Percentiles rank a stretch among this genome's conserved stretches.
Conservation (phyloP, 2,797 vertebrate species). For the Dromococcyx pavoninus region DNA sequence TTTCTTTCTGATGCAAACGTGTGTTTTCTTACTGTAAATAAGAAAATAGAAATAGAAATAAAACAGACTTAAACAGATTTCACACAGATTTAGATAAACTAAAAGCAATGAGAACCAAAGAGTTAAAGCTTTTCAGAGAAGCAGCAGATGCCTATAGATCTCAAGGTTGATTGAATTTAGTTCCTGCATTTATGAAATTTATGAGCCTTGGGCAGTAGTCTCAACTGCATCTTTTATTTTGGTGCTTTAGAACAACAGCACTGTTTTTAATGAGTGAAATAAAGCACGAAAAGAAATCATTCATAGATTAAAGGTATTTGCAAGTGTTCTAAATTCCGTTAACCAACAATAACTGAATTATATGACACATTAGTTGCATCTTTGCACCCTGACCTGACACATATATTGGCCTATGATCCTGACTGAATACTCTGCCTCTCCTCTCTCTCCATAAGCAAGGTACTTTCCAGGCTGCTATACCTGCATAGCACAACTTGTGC, state of each 20-base stretch:
- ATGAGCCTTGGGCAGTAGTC: slow-evolving; percentile 44
- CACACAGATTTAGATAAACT: neutral
- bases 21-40: neutral
- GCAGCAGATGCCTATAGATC: slow-evolving; percentile 55
- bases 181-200: slow-evolving; percentile 55
- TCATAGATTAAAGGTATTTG: slow-evolving; percentile 29
- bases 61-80: neutral
- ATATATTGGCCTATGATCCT: neutral
- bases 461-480: neutral
- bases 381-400: neutral
- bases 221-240: slow-evolving; percentile 55
- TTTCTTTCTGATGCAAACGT: neutral
- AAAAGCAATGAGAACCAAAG: neutral
- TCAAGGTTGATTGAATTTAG: slow-evolving; percentile 62
- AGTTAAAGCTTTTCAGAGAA: slow-evolving; percentile 55
- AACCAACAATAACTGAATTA: neutral
- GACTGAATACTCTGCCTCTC: neutral
- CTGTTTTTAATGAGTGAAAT: slow-evolving; percentile 63
- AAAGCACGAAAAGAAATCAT: slow-evolving; percentile 51
- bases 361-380: neutral
- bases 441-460: neutral
- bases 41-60: neutral
- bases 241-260: slow-evolving; percentile 26
- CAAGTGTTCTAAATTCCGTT: slow-evolving; percentile 26
- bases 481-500: neutral